A percentile compares a stretch with the other conserved stretches of the same genome.
Evolutionary conservation across 2,888 invertebrate species (phyloP).

Genomic region (Pinctada fucata): DNA sequence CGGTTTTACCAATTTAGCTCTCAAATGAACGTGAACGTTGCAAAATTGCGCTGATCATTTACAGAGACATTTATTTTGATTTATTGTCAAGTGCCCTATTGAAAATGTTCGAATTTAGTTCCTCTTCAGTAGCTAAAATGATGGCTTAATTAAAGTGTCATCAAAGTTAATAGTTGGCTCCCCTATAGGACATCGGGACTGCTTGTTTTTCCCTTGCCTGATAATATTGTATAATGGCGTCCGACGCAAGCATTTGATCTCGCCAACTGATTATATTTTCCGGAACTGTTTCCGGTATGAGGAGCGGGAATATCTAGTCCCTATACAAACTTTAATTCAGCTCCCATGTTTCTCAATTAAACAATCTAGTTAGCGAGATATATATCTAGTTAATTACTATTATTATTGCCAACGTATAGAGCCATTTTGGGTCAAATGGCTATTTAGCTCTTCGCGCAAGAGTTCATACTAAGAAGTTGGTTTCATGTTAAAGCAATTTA

Average conservation of each 20-base stretch:
- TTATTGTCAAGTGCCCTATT: neutral
- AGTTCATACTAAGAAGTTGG: conserved; percentile 21
- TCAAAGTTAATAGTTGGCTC: neutral
- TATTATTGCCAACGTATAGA: conserved; percentile 34
- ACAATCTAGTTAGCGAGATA: conserved; percentile 39
- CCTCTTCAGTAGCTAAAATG: neutral
- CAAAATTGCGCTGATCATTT: too few species aligned
- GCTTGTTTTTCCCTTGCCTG: neutral
- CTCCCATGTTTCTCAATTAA: conserved; percentile 36
- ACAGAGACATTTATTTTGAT: neutral
- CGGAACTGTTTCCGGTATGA: conserved; percentile 24
- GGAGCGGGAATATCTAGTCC: conserved; percentile 21
- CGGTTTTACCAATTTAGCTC: too few species aligned
- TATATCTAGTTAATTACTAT: conserved; percentile 42
- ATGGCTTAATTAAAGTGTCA: conserved; percentile 27
- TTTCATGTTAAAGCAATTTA: conserved; percentile 29
- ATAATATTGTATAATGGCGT: conserved; percentile 27
- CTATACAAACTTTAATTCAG: conserved; percentile 13
- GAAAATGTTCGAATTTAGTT: conserved; percentile 1
- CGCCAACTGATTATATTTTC: conserved; percentile 26
- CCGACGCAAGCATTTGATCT: conserved; percentile 27
- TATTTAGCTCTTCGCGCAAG: conserved; percentile 37
- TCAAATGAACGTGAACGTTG: too few species aligned
- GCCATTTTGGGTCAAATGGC: conserved; percentile 39
- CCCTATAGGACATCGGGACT: neutral